Evolutionary conservation across 2,888 invertebrate genomes (phyloP), one percentile per base, ranked within the genome.

Genomic region (Cephus runcator): DNA sequence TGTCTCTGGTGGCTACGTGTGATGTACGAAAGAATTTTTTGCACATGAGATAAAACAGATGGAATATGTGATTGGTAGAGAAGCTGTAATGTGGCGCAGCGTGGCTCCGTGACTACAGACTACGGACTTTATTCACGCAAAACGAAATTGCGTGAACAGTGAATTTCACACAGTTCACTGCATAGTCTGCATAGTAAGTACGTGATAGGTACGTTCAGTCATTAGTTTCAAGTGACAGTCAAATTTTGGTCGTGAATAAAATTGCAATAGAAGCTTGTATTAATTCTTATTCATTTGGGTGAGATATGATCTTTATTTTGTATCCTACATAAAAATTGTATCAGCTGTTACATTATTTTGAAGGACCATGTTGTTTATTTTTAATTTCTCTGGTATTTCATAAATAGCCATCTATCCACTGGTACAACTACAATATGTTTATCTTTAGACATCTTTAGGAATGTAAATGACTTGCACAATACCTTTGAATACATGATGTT

Each of bases 31-130:
- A 15, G 15, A 23, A 9, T 56, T 23, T 56, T 23, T 56, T 56
- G 23, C 56, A 23, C 56, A 2, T 15, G 23, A 56, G 56, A 15
- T 56, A 56, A 56, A 56, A 56, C 56, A 56, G 56, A 23, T 56
- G 23, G 9, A 15, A 56, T 56, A 56, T 23, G 9, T 56, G 68
- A 77, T 77, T 77, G 77, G 74, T 75, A 15, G 6, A 77, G 75
- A 77, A 77, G 69, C 12, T 75, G 77, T 34, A 6, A 75, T 77
- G 77, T 77, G 77, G 77, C 77, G 77, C 77, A 69, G 56, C 77
- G 77, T 77, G 77, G 77, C 77, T 33, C 77, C 73, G 73, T 73
- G 77, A 77, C 12, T 56, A 56, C 34, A 77, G 77, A 77, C 34
- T 56, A 71, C 30, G 71, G 77, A 77, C 77, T 77, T 36, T 75